phyloP scores from a whole-genome alignment of 2,797 vertebrate genomes.

The Streptopelia turtur region DNA sequence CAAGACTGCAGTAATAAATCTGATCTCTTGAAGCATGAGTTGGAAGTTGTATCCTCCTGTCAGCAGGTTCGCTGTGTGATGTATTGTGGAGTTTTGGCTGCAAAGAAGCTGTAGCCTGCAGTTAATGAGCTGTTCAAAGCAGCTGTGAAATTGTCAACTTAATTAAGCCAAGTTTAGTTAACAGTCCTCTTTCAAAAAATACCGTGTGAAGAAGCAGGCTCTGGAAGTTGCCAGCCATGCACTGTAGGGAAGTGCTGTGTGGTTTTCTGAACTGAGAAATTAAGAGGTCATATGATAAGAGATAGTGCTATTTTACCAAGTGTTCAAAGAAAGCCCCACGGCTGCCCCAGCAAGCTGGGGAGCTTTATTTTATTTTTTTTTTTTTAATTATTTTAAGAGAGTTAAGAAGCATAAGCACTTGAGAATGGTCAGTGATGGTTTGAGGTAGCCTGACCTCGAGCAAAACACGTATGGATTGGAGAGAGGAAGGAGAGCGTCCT shows the following conservation, averaged over 20 bases:
- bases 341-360: neutral
- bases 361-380: neutral
- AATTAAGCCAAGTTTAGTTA: constrained; percentile 64
- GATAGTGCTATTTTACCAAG: neutral
- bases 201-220: neutral
- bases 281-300: neutral
- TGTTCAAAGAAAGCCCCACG: neutral
- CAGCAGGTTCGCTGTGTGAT: constrained; percentile 54
- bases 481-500: neutral
- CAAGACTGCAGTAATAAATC: constrained; percentile 42
- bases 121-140: constrained; percentile 64
- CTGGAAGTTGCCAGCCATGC: neutral
- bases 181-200: constrained; percentile 10
- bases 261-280: neutral
- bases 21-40: neutral
- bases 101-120: constrained; percentile 30
- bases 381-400: neutral
- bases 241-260: neutral
- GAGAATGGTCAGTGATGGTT: neutral
- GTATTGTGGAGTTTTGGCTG: constrained; percentile 48
- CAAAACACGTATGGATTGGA: neutral
- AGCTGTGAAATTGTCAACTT: constrained; percentile 64
- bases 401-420: neutral
- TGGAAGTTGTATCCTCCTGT: constrained; percentile 44
- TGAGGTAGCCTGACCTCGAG: neutral